Percentiles rank a stretch among this genome's conserved stretches.
These are phyloP conservation scores for Bradypodion ventrale DNA, from an alignment of 2,797 vertebrate genomes.

Conservation along the genomic window DNA sequence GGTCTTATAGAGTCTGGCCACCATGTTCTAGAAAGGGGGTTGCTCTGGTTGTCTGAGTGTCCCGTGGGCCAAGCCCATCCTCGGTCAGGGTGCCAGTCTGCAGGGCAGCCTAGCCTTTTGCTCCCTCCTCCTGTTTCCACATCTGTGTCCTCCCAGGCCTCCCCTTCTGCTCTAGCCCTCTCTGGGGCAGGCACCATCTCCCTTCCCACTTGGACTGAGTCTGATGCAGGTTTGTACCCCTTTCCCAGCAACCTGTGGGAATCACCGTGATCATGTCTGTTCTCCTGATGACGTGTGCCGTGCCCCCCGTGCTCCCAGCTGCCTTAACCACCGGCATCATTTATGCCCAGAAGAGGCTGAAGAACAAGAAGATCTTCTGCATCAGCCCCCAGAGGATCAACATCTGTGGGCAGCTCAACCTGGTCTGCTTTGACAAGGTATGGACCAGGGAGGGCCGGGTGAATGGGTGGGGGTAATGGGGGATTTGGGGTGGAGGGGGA, in stretches of 20 bases:
- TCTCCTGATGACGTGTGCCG: conserved; percentile 55
- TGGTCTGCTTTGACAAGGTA: conserved; percentile 76
- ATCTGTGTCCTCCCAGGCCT: background rate
- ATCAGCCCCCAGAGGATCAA: conserved; percentile 75
- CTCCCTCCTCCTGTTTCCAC: too few species aligned
- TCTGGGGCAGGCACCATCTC: background rate
- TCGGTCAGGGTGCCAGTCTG: too few species aligned
- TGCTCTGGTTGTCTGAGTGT: too few species aligned
- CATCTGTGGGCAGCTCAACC: conserved; percentile 75
- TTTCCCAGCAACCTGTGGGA: conserved; percentile 48
- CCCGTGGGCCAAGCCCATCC: background rate
- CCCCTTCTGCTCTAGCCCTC: background rate
- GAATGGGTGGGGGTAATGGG: background rate
- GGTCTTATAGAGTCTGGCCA: too few species aligned
- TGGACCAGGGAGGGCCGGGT: background rate
- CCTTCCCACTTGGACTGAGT: too few species aligned
- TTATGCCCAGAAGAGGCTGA: conserved; percentile 73
- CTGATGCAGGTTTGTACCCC: background rate
- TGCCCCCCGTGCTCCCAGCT: conserved; percentile 67
- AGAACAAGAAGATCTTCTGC: conserved; percentile 72
- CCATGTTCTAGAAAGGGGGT: too few species aligned
- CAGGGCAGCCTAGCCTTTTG: background rate
- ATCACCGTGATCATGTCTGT: conserved; percentile 62
- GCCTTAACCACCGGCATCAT: conserved; percentile 70
- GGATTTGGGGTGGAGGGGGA: too few species aligned